Percentiles rank a stretch among this genome's conserved stretches.
These are phyloP conservation scores for Ellobius talpinus DNA, from an alignment of 2,113 vertebrate species.

Conservation along the genomic window DNA sequence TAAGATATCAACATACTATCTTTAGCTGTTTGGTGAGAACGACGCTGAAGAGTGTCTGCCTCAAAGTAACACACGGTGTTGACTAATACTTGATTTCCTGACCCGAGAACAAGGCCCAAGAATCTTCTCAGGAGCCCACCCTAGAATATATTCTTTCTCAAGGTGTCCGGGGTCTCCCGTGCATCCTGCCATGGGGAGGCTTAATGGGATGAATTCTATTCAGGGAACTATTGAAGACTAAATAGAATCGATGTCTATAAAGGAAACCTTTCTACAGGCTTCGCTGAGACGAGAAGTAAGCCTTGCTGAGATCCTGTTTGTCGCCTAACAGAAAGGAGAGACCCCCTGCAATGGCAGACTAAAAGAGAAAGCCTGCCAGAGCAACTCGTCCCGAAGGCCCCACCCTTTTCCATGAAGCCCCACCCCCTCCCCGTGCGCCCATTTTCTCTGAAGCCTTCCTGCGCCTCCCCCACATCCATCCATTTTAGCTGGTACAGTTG, in stretches of 20 bases:
- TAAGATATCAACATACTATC: neutral
- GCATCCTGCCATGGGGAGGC: neutral
- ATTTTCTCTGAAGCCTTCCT: too few species aligned
- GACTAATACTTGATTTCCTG: neutral
- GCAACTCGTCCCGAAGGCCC: neutral
- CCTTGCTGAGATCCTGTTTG: neutral
- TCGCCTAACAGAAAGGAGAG: slow-evolving; percentile 1
- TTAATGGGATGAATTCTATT: neutral
- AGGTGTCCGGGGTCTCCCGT: neutral
- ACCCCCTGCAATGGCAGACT: neutral
- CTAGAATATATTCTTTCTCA: neutral
- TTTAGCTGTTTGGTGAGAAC: neutral
- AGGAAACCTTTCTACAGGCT: neutral
- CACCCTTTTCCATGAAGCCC: too few species aligned
- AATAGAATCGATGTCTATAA: neutral
- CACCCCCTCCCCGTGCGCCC: accelerated
- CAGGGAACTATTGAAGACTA: neutral
- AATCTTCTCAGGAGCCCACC: neutral
- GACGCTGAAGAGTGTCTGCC: neutral
- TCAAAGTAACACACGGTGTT: neutral
- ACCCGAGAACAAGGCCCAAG: neutral
- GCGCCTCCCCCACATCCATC: accelerated
- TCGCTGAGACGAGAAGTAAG: neutral
- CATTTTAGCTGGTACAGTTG: neutral
- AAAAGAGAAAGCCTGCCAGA: neutral